These are phyloP conservation scores for Cryptomyrus ogoouensis DNA, from an alignment of 2,113 vertebrate genomes.

Conservation along the genomic window DNA sequence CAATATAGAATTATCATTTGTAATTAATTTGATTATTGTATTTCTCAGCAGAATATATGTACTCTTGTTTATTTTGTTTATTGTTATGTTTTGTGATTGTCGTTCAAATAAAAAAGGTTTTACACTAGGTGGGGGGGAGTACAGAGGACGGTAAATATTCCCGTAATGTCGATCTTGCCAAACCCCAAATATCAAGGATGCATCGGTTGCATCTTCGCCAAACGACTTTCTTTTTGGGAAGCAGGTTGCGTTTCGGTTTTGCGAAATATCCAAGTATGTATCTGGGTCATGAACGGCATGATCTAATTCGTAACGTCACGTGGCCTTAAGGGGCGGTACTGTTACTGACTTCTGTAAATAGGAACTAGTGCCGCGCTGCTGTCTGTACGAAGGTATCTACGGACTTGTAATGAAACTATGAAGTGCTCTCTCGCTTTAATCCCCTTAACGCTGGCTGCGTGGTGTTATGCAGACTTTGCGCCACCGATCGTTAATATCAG, in stretches of 20 bases:
- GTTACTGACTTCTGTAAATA: slow-evolving; percentile 47
- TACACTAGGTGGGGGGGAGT: background rate
- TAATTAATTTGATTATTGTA: background rate
- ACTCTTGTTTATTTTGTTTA: background rate
- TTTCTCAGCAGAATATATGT: background rate
- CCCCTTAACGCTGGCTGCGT: background rate
- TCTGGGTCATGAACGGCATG: background rate
- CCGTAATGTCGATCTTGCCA: background rate
- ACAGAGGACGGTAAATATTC: background rate
- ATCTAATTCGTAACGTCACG: background rate
- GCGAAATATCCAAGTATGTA: background rate
- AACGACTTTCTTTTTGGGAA: background rate
- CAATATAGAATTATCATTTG: background rate
- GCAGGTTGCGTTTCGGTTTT: background rate
- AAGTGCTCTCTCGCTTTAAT: background rate
- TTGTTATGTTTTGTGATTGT: no score
- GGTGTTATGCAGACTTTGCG: slow-evolving; percentile 22
- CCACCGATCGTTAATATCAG: slow-evolving; percentile 54
- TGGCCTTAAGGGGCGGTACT: background rate
- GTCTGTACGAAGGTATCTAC: background rate
- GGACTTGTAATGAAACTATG: background rate
- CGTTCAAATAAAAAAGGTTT: no score
- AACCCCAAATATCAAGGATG: background rate
- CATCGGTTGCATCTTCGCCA: background rate
- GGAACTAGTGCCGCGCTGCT: background rate